phyloP scores from a whole-genome alignment of 2,797 vertebrate genomes.

The Triplophysa yarkandensis region DNA sequence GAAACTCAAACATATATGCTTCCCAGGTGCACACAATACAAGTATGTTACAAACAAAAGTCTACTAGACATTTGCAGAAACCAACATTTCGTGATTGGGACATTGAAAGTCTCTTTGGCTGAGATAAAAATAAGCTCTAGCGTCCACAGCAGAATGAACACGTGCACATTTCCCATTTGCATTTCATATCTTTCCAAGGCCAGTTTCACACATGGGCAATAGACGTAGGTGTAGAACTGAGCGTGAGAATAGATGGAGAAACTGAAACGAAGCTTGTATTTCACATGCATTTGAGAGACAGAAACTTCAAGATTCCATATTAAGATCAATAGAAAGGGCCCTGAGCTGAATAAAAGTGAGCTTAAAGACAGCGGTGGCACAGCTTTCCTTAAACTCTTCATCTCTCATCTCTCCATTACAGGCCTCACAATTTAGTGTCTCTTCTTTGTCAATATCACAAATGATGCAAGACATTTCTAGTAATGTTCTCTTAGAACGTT shows the following conservation, averaged over 20 bases:
- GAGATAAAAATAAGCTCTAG: slow-evolving; percentile 43
- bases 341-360: slow-evolving; percentile 22
- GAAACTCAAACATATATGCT: not conserved
- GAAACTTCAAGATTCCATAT: slow-evolving; percentile 43
- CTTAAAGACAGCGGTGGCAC: not conserved
- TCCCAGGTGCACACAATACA: not conserved
- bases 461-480: not conserved
- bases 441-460: not conserved
- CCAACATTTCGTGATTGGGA: slow-evolving; percentile 50
- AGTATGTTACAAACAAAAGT: slow-evolving; percentile 17
- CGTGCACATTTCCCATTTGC: slow-evolving; percentile 56
- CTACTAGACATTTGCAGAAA: slow-evolving; percentile 37
- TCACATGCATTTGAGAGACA: slow-evolving; percentile 42
- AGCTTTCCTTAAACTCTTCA: too few species aligned
- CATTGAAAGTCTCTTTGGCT: slow-evolving; percentile 38
- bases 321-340: slow-evolving; percentile 12
- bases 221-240: slow-evolving; percentile 22
- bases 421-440: not conserved
- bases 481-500: not conserved
- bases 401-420: not conserved
- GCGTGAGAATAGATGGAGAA: slow-evolving; percentile 25
- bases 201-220: slow-evolving; percentile 60
- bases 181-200: slow-evolving; percentile 67
- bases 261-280: slow-evolving; percentile 19
- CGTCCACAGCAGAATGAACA: slow-evolving; percentile 52